Base-by-base conservation (phyloP, 2,113 vertebrate genomes). In the Carollia perspicillata region DNA sequence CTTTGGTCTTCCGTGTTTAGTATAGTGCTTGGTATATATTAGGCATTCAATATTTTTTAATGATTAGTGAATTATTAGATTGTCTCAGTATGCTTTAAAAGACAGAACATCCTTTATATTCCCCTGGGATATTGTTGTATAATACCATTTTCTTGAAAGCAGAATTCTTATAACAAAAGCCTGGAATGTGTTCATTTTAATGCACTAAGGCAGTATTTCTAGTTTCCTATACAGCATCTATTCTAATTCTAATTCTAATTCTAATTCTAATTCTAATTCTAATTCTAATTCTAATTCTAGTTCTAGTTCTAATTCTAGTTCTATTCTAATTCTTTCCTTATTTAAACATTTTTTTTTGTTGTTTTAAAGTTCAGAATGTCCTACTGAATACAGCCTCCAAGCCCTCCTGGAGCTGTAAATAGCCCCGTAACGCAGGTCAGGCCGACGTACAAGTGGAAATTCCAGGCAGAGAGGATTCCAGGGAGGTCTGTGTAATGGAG, bases 161-260 rank as follows among this genome's bases (percentile, higher is more conserved):
- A 86, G 66, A 93, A 84, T 71, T 95, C 88, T 93, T 51, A 79
- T 88, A 60, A 88, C 44, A 51, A 88, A 87, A 75, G 58, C 35
- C 79, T 85, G 37, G 53, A 80, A 35, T 90, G n/a, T 71, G n/a
- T 30, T 95, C 42, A 13, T 69, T 68, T 92, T 71, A 87, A 51
- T 47, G 51, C 30, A 49, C 53, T 47, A 75, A 84, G 22, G 33
- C 65, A 47, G 22, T 44, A 75, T 69, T 81, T 72, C 42, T 89
- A 63, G 23, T 63, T 93, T 68, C 4, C 55, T 69, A 60, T 14
- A 14, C 33, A 53, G 23, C 33, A 58, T 69, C 68, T 87, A 28
- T 79, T 84, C 55, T 92, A 66, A 10, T 94, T 20, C 51, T 53
- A 18, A 17, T 17, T 42, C 42, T 42, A 42, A 42, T 49, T 84